Evolutionary conservation across 2,888 invertebrate species (phyloP), one percentile per base, ranked within the genome.

Genomic region (Tanytarsus gracilentus): DNA sequence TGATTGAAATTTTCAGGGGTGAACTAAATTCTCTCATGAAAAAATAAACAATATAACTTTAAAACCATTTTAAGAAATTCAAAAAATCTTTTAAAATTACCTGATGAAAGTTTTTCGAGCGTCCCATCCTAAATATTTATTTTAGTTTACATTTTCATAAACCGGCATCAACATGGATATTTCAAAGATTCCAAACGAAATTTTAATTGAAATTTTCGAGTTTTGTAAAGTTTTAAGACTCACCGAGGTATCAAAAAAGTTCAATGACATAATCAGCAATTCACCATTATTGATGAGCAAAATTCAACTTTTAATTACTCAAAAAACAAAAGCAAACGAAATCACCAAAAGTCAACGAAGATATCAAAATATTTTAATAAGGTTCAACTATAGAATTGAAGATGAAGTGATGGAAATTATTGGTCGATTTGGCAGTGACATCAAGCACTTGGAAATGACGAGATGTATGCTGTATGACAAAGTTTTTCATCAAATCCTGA

Each of bases 31-130:
- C n/a, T n/a, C n/a, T n/a, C n/a, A n/a, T n/a, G n/a, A n/a, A n/a
- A n/a, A n/a, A n/a, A n/a, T n/a, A n/a, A n/a, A n/a, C n/a, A n/a
- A n/a, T n/a, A n/a, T n/a, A n/a, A n/a, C n/a, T n/a, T n/a, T n/a
- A n/a, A n/a, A n/a, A n/a, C n/a, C n/a, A n/a, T n/a, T n/a, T n/a
- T n/a, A n/a, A n/a, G n/a, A n/a, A n/a, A n/a, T n/a, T n/a, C n/a
- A n/a, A n/a, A n/a, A n/a, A n/a, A n/a, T 27, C 30, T 53, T 55
- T 53, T 56, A 27, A 29, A 58, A 48, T 58, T 58, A 58, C 29
- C n/a, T 48, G 44, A 58, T 58, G 16, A 21, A 18, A 44, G 7
- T 18, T 16, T 18, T 16, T 21, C 18, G 23, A 44, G 23, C 11
- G 9, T 21, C 3, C 1, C 1, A 44, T 9, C 5, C 6, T 4